Conservation (phyloP, 1,140 invertebrate species). For the Zaprionus gabonicus region DNA sequence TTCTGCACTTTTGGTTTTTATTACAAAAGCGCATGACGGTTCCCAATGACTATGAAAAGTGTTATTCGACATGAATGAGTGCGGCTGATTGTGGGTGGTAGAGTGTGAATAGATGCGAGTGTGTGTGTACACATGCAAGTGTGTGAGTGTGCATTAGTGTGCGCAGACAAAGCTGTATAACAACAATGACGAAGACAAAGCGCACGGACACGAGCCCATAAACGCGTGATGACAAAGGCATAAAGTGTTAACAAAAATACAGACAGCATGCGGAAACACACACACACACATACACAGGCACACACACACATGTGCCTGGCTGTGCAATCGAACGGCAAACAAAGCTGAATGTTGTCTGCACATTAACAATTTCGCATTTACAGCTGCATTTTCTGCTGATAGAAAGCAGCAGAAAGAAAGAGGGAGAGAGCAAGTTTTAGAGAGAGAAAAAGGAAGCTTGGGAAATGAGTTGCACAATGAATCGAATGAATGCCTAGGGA, state of each 20-base stretch:
- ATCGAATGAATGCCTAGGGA: not conserved
- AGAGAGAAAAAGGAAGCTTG: not conserved
- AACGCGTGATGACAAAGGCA: conserved; percentile 53
- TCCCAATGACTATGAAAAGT: conserved; percentile 56
- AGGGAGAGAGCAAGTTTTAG: not conserved
- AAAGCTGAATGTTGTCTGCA: conserved; percentile 19
- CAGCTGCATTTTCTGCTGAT: conserved; percentile 31
- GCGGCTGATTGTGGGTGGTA: conserved; percentile 3
- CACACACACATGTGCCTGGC: not conserved
- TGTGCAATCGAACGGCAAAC: conserved; percentile 25
- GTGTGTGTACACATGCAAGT: not conserved
- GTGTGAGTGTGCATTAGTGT: not conserved
- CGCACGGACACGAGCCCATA: conserved; percentile 32
- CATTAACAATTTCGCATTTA: conserved; percentile 35
- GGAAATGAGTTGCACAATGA: conserved; percentile 21
- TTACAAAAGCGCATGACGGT: conserved; percentile 28
- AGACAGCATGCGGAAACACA: conserved; percentile 15
- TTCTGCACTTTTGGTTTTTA: conserved; percentile 38
- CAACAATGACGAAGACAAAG: conserved; percentile 53
- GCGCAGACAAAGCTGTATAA: conserved; percentile 53
- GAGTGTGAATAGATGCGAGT: too few species aligned
- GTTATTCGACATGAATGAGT: conserved; percentile 25
- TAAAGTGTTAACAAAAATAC: conserved; percentile 52
- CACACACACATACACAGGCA: not conserved
- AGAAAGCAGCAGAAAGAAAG: conserved; percentile 4